Evolutionary conservation across 1,140 invertebrate species (phyloP).

Genomic region (Pectinophora gossypiella): DNA sequence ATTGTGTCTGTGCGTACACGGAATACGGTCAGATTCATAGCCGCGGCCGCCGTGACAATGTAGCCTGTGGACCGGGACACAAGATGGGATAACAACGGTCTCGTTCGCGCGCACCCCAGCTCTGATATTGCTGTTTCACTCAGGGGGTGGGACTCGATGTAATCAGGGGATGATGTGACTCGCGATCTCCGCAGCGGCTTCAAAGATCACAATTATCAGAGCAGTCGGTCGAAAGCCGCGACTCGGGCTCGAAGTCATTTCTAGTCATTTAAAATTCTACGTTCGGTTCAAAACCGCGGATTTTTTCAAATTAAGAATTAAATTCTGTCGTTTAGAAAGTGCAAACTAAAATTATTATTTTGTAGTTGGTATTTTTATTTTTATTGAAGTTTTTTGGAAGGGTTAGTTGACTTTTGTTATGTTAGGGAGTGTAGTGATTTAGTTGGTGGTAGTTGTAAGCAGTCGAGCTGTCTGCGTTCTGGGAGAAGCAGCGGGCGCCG

Average conservation of each 20-base stretch:
- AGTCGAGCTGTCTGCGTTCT: slow-evolving; percentile 71
- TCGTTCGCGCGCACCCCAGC: slow-evolving; percentile 27
- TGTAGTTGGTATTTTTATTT: not conserved
- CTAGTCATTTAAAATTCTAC: slow-evolving; percentile 32
- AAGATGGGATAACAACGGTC: slow-evolving; percentile 59
- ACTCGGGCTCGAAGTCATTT: slow-evolving; percentile 19
- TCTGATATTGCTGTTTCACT: slow-evolving; percentile 36
- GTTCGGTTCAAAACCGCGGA: not conserved
- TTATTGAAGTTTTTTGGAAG: not conserved
- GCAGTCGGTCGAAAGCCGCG: slow-evolving; percentile 72
- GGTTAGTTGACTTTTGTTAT: not conserved
- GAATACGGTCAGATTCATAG: slow-evolving; percentile 55
- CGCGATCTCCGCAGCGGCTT: slow-evolving; percentile 70
- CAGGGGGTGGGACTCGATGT: slow-evolving; percentile 69
- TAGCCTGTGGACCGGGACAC: slow-evolving; percentile 71
- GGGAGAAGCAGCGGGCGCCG: slow-evolving; percentile 72
- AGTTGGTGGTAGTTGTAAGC: slow-evolving; percentile 6
- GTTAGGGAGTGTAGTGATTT: slow-evolving; percentile 2
- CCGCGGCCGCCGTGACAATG: slow-evolving; percentile 64
- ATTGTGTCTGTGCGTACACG: slow-evolving; percentile 21
- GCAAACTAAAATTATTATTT: not conserved
- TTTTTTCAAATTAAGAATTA: not conserved
- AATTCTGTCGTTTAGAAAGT: not conserved
- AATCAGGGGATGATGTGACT: slow-evolving; percentile 75
- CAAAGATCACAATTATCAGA: slow-evolving; percentile 74